phyloP scores from a whole-genome alignment of 2,113 vertebrate genomes.

The Myotis davidii region DNA sequence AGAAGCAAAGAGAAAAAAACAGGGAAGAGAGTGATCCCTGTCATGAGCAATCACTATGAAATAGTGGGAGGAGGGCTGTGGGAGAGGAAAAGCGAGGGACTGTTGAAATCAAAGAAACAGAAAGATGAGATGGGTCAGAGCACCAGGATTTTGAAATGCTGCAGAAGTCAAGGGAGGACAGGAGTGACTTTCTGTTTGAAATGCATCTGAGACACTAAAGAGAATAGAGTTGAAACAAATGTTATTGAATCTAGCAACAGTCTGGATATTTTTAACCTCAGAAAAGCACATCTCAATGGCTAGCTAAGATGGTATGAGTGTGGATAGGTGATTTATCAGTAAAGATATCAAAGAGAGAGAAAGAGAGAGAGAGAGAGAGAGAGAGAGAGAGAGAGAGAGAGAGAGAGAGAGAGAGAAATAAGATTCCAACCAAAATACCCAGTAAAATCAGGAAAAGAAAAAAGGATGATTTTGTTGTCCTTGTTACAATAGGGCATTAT shows the following conservation, averaged over 20 bases:
- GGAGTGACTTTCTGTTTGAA: not conserved
- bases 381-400: too few relatives aligned
- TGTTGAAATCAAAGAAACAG: not conserved
- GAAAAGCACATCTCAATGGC: not conserved
- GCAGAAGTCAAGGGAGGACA: not conserved
- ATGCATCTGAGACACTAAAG: not conserved
- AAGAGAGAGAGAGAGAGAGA: too few relatives aligned
- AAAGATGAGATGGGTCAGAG: not conserved
- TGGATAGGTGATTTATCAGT: not conserved
- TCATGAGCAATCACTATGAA: not conserved
- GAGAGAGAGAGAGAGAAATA: not conserved
- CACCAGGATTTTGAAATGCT: not conserved
- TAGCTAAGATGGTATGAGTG: not conserved
- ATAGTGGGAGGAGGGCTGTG: not conserved
- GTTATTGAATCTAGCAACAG: not conserved
- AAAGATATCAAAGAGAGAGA: not conserved
- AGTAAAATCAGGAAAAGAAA: not conserved
- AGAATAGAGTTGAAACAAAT: not conserved
- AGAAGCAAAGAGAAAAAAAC: not conserved
- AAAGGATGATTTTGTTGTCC: not conserved
- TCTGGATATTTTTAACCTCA: not conserved
- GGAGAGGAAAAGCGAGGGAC: not conserved
- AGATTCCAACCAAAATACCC: not conserved
- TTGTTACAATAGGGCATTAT: not conserved
- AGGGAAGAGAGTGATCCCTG: rapidly evolving